Conservation (phyloP, 2,888 invertebrate species). For the Tetramorium bicarinatum region DNA sequence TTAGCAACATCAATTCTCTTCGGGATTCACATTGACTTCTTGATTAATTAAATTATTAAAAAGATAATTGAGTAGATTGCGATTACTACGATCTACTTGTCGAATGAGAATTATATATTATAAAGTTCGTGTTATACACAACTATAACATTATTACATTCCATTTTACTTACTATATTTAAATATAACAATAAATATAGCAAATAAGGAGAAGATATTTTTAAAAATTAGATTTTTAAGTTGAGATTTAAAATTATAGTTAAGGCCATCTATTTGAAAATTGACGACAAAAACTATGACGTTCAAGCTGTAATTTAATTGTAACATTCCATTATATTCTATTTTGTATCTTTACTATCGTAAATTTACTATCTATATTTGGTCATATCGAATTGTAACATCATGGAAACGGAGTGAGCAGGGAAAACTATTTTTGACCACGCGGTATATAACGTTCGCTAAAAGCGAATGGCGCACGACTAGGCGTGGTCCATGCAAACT, state of each 20-base stretch:
- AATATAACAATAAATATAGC: background rate
- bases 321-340: conserved; percentile 1
- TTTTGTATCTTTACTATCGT: background rate
- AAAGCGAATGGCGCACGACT: conserved; percentile 77
- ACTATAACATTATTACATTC: background rate
- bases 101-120: background rate
- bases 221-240: background rate
- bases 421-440: conserved; percentile 60
- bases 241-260: background rate
- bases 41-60: background rate
- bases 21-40: background rate
- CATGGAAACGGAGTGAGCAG: background rate
- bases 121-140: background rate
- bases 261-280: background rate
- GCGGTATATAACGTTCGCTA: conserved; percentile 66
- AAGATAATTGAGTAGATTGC: background rate
- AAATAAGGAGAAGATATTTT: background rate
- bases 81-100: background rate
- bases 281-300: background rate
- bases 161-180: background rate
- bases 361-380: no score
- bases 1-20: background rate
- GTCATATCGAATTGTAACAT: background rate
- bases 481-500: conserved; percentile 79
- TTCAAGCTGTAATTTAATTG: background rate